A percentile compares a stretch with the other conserved stretches of the same genome.
phyloP scores from a whole-genome alignment of 1,140 invertebrate species.

The Hesperophylax magnus region DNA sequence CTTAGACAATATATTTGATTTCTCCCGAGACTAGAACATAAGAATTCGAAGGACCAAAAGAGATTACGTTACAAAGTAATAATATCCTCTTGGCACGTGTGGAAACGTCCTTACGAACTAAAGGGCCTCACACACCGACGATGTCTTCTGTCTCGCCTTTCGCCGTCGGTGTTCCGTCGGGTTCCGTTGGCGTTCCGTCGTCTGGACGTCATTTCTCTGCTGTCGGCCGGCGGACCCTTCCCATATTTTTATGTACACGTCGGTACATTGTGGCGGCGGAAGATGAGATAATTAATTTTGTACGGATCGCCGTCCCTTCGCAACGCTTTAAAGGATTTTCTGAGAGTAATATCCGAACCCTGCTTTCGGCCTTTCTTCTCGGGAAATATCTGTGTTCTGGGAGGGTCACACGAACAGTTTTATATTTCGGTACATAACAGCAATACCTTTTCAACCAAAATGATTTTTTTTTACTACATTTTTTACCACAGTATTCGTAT shows the following conservation, averaged over 20 bases:
- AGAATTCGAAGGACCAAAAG: no score
- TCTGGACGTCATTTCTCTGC: constrained; percentile 20
- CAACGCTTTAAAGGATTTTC: constrained; percentile 34
- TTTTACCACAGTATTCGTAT: no score
- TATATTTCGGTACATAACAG: neutral
- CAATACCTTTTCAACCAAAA: neutral
- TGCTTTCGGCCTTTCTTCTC: constrained; percentile 1
- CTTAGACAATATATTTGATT: no score
- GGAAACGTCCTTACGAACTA: no score
- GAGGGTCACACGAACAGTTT: neutral
- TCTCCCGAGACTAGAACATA: no score
- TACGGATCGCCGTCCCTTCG: constrained; percentile 35
- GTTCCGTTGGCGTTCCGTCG: neutral
- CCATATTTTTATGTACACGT: constrained; percentile 16
- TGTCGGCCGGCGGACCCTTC: neutral
- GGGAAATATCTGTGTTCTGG: neutral
- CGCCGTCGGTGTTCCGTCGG: neutral
- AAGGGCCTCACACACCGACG: no score
- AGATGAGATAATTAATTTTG: constrained; percentile 47
- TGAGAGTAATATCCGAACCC: neutral
- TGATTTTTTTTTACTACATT: neutral
- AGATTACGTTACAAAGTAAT: no score
- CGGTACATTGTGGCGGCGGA: neutral
- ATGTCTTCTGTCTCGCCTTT: neutral
- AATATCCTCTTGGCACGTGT: no score